Conservation (phyloP, 1,140 invertebrate genomes). For the Chelonus insularis region DNA sequence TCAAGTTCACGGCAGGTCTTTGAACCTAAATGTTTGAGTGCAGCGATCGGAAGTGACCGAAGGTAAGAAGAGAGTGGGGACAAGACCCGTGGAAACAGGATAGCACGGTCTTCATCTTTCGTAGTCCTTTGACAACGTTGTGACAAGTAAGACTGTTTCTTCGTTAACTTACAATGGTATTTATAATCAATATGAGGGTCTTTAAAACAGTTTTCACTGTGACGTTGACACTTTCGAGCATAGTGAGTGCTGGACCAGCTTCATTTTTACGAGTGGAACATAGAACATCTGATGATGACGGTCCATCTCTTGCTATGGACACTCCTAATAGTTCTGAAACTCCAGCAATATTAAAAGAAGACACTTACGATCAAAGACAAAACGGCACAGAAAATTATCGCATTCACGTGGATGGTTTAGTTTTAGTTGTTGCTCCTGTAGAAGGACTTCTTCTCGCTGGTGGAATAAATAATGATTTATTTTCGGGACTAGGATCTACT, state of each 20-base stretch:
- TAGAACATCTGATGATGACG: not conserved
- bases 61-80: not conserved
- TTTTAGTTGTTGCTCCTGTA: constrained; percentile 67
- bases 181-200: constrained; percentile 44
- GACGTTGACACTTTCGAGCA: constrained; percentile 16
- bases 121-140: constrained; percentile 6
- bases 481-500: not conserved
- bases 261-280: constrained; percentile 20
- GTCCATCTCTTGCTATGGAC: constrained; percentile 6
- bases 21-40: constrained; percentile 32
- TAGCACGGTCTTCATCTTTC: not conserved
- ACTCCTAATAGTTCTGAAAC: not conserved
- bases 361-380: constrained; percentile 69
- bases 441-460: constrained; percentile 58
- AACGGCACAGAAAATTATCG: constrained; percentile 72
- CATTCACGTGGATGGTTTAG: constrained; percentile 67
- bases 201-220: constrained; percentile 42
- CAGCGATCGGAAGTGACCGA: constrained; percentile 14
- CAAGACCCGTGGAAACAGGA: not conserved
- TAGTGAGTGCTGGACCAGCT: not conserved
- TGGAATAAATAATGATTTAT: constrained; percentile 34
- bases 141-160: not conserved
- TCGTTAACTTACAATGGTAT: constrained; percentile 12
- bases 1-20: constrained; percentile 33
- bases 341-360: constrained; percentile 11